phyloP scores from a whole-genome alignment of 2,888 invertebrate genomes.

The Tigriopus californicus region DNA sequence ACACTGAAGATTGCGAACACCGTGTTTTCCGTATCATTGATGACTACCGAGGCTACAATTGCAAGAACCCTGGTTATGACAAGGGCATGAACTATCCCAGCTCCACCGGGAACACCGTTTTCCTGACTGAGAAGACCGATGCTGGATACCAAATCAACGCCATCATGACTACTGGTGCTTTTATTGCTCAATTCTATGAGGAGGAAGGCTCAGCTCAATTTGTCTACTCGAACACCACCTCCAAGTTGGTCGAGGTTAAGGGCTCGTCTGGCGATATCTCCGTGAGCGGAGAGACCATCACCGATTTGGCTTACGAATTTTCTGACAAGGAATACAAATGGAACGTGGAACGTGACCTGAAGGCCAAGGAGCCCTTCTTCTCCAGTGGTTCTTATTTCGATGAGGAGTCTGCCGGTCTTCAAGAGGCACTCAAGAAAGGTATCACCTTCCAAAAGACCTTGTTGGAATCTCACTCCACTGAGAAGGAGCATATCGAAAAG shows the following conservation, averaged over 20 bases:
- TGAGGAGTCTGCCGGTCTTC: background rate
- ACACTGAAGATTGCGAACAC: slow-evolving; percentile 8
- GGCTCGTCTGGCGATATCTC: background rate
- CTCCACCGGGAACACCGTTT: slow-evolving; percentile 8
- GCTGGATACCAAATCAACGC: background rate
- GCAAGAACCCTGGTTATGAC: background rate
- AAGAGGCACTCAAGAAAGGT: background rate
- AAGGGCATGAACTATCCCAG: background rate
- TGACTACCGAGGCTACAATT: slow-evolving; percentile 5
- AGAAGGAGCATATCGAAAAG: background rate
- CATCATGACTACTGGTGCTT: background rate
- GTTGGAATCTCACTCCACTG: background rate
- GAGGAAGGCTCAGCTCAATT: background rate
- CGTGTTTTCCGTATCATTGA: slow-evolving; percentile 1
- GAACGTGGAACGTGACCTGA: slow-evolving; percentile 11
- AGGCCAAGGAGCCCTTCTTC: slow-evolving; percentile 5
- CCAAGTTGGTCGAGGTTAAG: background rate
- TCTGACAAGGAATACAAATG: slow-evolving; percentile 5
- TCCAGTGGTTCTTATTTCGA: background rate
- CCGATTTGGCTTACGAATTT: slow-evolving; percentile 11
- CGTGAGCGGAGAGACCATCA: slow-evolving; percentile 2
- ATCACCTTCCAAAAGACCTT: background rate
- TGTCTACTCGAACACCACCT: slow-evolving; percentile 2
- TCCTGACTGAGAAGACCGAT: slow-evolving; percentile 2
- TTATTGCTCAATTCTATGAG: slow-evolving; percentile 8